These are phyloP conservation scores for Poecilia picta DNA, from an alignment of 2,797 vertebrate genomes.

Conservation along the genomic window DNA sequence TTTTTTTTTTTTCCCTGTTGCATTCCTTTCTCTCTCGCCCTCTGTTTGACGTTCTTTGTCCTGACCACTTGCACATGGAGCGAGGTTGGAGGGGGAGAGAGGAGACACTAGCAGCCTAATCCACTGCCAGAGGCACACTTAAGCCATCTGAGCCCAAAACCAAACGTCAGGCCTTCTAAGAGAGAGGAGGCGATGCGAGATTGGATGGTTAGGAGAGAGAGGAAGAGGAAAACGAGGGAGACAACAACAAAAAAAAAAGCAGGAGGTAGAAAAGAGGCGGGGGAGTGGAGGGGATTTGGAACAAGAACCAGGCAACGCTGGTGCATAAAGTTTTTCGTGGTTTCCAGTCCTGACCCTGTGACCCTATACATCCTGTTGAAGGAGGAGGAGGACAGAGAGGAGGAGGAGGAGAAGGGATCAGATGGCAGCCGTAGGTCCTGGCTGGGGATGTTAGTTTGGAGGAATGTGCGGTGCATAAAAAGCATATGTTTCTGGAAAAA, in stretches of 20 bases:
- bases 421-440: conserved; percentile 64
- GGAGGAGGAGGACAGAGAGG: conserved; percentile 39
- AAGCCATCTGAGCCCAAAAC: conserved; percentile 78
- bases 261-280: conserved; percentile 52
- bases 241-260: conserved; percentile 44
- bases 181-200: conserved; percentile 23
- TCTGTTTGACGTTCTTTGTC: conserved; percentile 81
- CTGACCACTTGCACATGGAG: conserved; percentile 79
- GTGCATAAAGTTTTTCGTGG: conserved; percentile 72
- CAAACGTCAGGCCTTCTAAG: conserved; percentile 67
- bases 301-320: conserved; percentile 71
- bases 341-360: conserved; percentile 73
- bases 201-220: conserved; percentile 56
- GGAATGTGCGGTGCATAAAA: conserved; percentile 1
- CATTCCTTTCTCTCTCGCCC: conserved; percentile 67
- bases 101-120: conserved; percentile 77
- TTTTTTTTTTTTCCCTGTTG: background rate
- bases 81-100: conserved; percentile 72
- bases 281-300: conserved; percentile 48
- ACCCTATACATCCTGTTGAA: conserved; percentile 77
- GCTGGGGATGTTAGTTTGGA: conserved; percentile 23
- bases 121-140: conserved; percentile 76
- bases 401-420: conserved; percentile 38
- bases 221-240: conserved; percentile 36
- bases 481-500: background rate